Conservation (phyloP, 2,113 vertebrate species). For the Microtus oregoni region DNA sequence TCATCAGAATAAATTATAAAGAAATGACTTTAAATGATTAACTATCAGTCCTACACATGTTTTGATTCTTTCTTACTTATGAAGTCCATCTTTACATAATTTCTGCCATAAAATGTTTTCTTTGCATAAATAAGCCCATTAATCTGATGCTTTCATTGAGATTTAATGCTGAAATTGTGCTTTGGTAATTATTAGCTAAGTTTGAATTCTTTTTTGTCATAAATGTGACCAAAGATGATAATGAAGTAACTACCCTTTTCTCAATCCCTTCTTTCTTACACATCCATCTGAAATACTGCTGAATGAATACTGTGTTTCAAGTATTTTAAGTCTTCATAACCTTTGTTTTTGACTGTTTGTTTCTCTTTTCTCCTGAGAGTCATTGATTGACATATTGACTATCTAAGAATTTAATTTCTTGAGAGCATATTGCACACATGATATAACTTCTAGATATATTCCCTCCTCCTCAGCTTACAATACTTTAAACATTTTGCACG, state of each 20-base stretch:
- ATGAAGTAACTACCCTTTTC: neutral
- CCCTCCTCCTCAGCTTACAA: neutral
- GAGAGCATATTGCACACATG: neutral
- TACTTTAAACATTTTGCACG: neutral
- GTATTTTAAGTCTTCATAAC: neutral
- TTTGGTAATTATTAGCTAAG: neutral
- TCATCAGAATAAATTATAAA: constrained; percentile 21
- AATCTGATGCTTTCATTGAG: neutral
- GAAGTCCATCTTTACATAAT: neutral
- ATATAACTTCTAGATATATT: neutral
- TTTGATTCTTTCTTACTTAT: neutral
- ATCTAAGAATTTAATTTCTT: neutral
- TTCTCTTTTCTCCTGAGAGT: constrained; percentile 36
- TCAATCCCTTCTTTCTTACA: neutral
- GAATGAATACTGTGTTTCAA: neutral
- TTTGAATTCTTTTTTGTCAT: neutral
- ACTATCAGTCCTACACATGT: neutral
- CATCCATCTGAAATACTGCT: neutral
- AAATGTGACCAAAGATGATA: neutral
- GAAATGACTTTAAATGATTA: neutral
- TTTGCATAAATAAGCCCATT: neutral
- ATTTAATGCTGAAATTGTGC: neutral
- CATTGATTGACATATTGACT: neutral
- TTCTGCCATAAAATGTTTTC: neutral
- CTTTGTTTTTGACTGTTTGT: neutral